A percentile compares a stretch with the other conserved stretches of the same genome.
These are phyloP conservation scores for Myotis lucifugus DNA, from an alignment of 2,113 vertebrate genomes.

Conservation along the genomic window DNA sequence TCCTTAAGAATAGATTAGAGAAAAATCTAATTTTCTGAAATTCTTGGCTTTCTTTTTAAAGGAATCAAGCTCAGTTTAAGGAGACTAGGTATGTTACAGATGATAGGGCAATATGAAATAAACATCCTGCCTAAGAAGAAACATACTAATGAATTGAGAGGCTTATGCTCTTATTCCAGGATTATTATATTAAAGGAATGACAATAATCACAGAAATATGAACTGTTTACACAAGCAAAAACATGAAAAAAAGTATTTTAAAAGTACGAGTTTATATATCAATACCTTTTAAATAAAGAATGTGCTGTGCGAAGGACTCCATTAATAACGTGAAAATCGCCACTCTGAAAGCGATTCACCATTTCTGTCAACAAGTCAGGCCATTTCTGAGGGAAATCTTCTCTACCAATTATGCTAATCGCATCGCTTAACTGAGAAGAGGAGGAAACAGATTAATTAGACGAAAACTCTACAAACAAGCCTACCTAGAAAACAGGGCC, in stretches of 20 bases:
- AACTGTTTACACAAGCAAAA: constrained; percentile 1
- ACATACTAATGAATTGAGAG: not conserved
- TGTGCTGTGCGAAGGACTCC: constrained; percentile 97
- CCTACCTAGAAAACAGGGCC: not conserved
- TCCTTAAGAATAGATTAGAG: not conserved
- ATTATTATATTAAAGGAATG: not conserved
- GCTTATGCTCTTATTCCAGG: not conserved
- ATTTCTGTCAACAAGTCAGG: constrained; percentile 97
- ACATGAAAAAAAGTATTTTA: not conserved
- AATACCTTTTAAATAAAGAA: constrained; percentile 97
- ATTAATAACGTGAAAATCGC: constrained; percentile 98
- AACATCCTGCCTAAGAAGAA: not conserved
- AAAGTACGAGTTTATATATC: not conserved
- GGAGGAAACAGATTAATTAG: not conserved
- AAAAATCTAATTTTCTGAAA: constrained; percentile 28
- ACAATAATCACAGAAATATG: not conserved
- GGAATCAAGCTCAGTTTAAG: not conserved
- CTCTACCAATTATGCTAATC: constrained; percentile 98
- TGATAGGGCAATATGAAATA: not conserved
- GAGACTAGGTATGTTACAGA: not conserved
- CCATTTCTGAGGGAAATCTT: constrained; percentile 99
- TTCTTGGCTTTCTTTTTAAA: constrained; percentile 45
- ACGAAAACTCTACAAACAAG: not conserved
- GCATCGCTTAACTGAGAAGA: constrained; percentile 94
- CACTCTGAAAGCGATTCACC: constrained; percentile 97